phyloP scores from a whole-genome alignment of 1,140 invertebrate species.

The Drosophila pseudoananassae region DNA sequence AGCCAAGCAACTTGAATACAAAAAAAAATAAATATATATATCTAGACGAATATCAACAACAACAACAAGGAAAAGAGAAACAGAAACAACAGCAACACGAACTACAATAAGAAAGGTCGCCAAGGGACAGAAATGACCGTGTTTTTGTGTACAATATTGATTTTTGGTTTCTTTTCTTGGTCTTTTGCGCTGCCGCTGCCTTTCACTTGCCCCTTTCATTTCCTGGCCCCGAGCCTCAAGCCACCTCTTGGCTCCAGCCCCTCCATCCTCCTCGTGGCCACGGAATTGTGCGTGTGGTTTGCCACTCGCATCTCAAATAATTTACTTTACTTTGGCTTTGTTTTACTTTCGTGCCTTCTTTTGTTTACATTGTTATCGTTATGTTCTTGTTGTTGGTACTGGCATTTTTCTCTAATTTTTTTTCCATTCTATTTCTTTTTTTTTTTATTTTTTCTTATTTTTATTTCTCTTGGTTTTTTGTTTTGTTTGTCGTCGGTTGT shows the following conservation, averaged over 20 bases:
- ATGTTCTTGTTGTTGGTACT: constrained; percentile 31
- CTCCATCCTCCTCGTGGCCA: constrained; percentile 2
- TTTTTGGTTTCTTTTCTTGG: constrained; percentile 69
- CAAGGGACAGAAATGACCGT: constrained; percentile 64
- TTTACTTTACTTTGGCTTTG: constrained; percentile 72
- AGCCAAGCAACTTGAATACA: too few relatives aligned
- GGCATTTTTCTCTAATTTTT: constrained; percentile 42
- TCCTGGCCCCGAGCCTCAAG: background rate
- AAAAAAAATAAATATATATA: constrained; percentile 14
- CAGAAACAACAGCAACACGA: constrained; percentile 20
- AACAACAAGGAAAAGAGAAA: constrained; percentile 4
- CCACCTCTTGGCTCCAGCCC: background rate
- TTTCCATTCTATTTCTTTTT: constrained; percentile 16
- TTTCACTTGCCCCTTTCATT: constrained; percentile 27
- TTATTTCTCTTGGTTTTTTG: constrained; percentile 42
- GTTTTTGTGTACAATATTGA: constrained; percentile 76
- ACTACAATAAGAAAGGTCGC: constrained; percentile 51
- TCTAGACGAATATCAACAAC: constrained; percentile 3
- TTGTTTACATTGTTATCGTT: constrained; percentile 69
- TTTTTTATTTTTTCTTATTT: constrained; percentile 27
- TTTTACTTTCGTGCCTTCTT: constrained; percentile 67
- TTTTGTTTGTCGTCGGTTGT: constrained; percentile 33
- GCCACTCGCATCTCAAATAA: constrained; percentile 58
- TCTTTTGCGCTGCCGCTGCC: constrained; percentile 47
- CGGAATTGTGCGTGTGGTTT: constrained; percentile 68